Conservation (phyloP, 2,113 vertebrate genomes). For the Carassius gibelio region DNA sequence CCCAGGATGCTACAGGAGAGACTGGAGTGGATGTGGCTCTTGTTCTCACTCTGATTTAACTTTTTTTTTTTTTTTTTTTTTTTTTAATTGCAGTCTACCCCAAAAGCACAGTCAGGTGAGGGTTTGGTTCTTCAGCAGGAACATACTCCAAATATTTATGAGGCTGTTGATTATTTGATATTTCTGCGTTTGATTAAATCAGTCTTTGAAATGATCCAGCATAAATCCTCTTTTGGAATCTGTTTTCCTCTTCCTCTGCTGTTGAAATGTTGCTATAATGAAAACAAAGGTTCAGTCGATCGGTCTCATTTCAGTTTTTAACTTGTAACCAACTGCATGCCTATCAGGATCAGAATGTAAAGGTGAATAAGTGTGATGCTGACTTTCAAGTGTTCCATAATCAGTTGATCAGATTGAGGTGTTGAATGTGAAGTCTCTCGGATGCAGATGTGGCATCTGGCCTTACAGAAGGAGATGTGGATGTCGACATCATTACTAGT, state of each 20-base stretch:
- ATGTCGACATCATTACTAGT: conserved; percentile 34
- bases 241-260: background rate
- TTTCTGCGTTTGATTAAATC: conserved; percentile 24
- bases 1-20: background rate
- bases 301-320: conserved; percentile 33
- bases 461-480: conserved; percentile 24
- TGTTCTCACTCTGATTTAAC: conserved; percentile 2
- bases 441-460: conserved; percentile 4
- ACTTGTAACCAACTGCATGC: conserved; percentile 45
- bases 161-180: conserved; percentile 18
- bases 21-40: background rate
- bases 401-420: conserved; percentile 10
- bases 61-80: background rate
- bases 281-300: background rate
- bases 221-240: conserved; percentile 13
- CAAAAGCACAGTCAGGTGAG: conserved; percentile 17
- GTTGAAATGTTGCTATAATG: conserved; percentile 31
- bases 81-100: background rate
- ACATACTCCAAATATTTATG: conserved; percentile 42
- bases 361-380: conserved; percentile 24
- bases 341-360: conserved; percentile 47
- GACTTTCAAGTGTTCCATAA: conserved; percentile 5
- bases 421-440: conserved; percentile 2
- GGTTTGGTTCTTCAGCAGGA: conserved; percentile 30
- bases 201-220: background rate